phyloP scores from a whole-genome alignment of 2,888 invertebrate species.

The Hydriomena furcata region DNA sequence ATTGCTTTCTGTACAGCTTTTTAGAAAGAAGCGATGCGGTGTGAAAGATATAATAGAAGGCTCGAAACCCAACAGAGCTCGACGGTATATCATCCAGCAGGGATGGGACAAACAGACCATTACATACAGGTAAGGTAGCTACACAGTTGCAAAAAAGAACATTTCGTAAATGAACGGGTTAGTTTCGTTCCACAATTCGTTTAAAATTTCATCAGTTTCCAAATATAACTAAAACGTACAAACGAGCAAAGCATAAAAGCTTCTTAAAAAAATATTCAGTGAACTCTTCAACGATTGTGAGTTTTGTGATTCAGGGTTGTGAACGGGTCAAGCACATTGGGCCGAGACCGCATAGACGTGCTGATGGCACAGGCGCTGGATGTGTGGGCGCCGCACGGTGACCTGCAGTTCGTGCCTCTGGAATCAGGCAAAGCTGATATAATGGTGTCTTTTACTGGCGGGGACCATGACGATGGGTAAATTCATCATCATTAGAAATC shows the following conservation, averaged over 20 bases:
- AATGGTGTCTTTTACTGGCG: conserved; percentile 87
- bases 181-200: no score
- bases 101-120: conserved; percentile 88
- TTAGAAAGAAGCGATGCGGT: conserved; percentile 87
- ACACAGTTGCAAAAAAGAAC: no score
- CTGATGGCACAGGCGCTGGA: conserved; percentile 85
- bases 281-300: background rate
- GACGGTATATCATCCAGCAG: conserved; percentile 85
- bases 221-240: no score
- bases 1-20: conserved; percentile 74
- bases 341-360: conserved; percentile 77
- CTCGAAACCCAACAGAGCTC: conserved; percentile 55
- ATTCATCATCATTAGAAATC: conserved; percentile 17
- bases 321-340: conserved; percentile 86
- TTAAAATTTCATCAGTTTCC: no score
- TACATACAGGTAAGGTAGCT: conserved; percentile 84
- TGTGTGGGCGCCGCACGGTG: conserved; percentile 87
- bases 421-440: conserved; percentile 87
- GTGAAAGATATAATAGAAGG: conserved; percentile 84
- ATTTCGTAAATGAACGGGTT: no score
- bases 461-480: conserved; percentile 88
- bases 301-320: conserved; percentile 78
- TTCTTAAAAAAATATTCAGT: no score
- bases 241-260: no score
- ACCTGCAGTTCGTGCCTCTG: conserved; percentile 80